Evolutionary conservation across 2,797 vertebrate genomes (phyloP), one percentile per base, ranked within the genome.

Genomic region (Trichosurus vulpecula): DNA sequence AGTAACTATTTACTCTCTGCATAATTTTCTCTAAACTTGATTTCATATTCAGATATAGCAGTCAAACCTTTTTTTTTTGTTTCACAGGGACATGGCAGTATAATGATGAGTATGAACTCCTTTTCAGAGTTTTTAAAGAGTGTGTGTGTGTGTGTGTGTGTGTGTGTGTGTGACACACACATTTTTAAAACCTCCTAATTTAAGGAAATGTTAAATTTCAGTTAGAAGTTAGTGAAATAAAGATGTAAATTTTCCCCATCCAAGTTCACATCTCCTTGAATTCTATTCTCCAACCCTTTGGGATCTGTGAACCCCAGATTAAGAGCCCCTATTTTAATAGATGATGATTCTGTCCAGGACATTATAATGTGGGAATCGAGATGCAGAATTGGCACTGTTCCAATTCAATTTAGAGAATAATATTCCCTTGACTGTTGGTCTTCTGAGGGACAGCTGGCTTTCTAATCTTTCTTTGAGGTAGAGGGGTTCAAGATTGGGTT

Each of bases 361-460:
- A 51, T 22, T 87, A 87, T 22, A 51, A 94, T 90, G 27, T 92
- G 87, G 54, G 93, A 92, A 66, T 16, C 25, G 90, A 0, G 53
- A 61, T 90, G 12, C 74, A 87, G 22, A 51, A 1, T 87, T 92
- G 81, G 55, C 93, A 66, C 90, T 93, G 81, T 51, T 95, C 47
- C 57, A 27, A 16, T 92, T 93, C 52, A 93, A 6, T 27, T 25
- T 92, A 41, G 27, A 66, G 56, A 89, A 92, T 93, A 30, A 54
- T 93, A 81, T 94, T 92, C 30, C 41, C 57, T 94, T 94, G 52
- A 8, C 22, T 94, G 52, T 97, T 91, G 13, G 81, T 96, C 93
- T 52, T 94, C 31, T 92, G 52, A 93, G 51, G 90, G 4, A 87
- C 3, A 61, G 91, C 19, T 87, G 74, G 51, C 41, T 6, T 3